Evolutionary conservation across 2,113 vertebrate genomes (phyloP).

Genomic region (Rhagologus leucostigma): DNA sequence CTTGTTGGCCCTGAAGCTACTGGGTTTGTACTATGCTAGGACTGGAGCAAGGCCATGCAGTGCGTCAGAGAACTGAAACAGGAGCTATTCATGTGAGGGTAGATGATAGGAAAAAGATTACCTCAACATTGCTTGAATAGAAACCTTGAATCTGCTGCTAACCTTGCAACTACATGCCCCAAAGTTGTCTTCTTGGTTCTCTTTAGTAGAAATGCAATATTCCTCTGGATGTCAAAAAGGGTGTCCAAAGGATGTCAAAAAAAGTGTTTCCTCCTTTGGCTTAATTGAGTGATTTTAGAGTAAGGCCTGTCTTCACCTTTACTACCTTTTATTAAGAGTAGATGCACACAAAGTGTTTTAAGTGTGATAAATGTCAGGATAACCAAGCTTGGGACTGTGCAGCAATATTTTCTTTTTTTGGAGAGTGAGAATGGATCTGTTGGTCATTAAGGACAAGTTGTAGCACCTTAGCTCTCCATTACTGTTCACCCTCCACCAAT

Average conservation of each 20-base stretch:
- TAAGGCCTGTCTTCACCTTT: neutral
- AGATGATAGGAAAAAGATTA: neutral
- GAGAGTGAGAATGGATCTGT: neutral
- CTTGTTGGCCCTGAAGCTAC: neutral
- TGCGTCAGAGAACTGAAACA: rapidly evolving
- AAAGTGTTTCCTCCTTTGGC: neutral
- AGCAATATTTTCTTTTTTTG: neutral
- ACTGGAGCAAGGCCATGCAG: neutral
- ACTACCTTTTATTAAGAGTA: neutral
- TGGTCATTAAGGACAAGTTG: neutral
- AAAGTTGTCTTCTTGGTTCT: neutral
- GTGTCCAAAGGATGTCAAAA: neutral
- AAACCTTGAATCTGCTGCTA: neutral
- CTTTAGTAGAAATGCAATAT: neutral
- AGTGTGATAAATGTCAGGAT: neutral
- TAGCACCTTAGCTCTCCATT: neutral
- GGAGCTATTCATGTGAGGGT: neutral
- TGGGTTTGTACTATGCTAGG: neutral
- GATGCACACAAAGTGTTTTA: neutral
- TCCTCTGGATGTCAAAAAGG: neutral
- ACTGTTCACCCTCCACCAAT: neutral
- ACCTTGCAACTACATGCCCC: neutral
- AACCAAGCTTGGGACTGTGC: neutral
- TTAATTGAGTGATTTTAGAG: neutral
- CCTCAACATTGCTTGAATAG: neutral